A percentile compares a stretch with the other conserved stretches of the same genome.
Evolutionary conservation across 2,113 vertebrate species (phyloP).

Genomic region (Ginglymostoma cirratum): DNA sequence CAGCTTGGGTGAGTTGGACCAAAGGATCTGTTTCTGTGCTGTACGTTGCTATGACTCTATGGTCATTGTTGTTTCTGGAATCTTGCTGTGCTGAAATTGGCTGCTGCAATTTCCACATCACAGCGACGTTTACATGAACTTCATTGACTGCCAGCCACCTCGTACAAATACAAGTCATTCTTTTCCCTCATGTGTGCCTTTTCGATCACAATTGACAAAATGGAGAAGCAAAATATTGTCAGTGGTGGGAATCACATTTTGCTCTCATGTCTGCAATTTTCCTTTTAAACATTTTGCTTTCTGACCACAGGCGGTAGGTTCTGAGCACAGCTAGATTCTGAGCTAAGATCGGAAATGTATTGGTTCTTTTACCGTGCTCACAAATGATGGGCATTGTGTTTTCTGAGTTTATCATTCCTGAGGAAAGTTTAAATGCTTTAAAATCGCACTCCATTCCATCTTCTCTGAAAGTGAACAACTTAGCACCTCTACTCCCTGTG

Average conservation of each 20-base stretch:
- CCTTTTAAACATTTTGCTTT: background rate
- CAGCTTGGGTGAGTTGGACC: no score
- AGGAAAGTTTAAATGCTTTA: background rate
- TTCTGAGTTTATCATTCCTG: no score
- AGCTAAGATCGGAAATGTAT: background rate
- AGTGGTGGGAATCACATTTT: background rate
- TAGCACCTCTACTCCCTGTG: background rate
- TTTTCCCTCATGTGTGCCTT: background rate
- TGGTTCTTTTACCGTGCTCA: background rate
- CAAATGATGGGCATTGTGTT: background rate
- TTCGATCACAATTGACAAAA: background rate
- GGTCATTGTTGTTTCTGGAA: background rate
- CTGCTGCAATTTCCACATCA: background rate
- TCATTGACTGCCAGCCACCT: background rate
- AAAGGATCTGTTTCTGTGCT: no score
- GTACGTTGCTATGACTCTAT: no score
- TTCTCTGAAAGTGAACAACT: background rate
- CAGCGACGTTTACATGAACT: background rate
- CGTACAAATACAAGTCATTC: background rate
- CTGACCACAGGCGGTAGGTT: background rate
- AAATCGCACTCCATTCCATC: background rate
- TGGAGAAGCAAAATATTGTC: background rate
- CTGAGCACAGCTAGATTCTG: background rate
- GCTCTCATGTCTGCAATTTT: background rate
- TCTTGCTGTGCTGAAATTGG: background rate